Base-by-base conservation (phyloP, 2,888 invertebrate genomes). In the Scaptomyza parva region DNA sequence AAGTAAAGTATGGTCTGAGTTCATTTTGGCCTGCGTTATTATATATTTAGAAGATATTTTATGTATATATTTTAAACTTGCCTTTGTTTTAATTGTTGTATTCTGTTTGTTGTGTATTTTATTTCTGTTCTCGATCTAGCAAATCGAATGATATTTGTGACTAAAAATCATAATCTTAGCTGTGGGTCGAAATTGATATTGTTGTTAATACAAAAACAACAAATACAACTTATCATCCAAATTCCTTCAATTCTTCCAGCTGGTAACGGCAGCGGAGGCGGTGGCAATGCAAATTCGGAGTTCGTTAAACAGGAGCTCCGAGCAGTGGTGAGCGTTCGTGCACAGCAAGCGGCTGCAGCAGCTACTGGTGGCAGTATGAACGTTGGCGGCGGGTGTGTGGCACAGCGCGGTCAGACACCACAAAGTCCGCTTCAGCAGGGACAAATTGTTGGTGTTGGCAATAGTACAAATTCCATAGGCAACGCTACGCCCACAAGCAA, bases 291-390 rank as follows among this genome's bases (percentile, higher is more conserved):
- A 88, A 94, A 93, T 88, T 94, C 97, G 51, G 97, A 97, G 92
- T 97, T 96, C 92, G 97, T 98, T 80, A 95, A 97, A 89, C 97
- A 98, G 92, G 97, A 97, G 92, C 93, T 98, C 88, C 94, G 97
- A 82, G 97, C 97, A 48, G 95, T 96, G 71, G 97, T 98, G 64
- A 97, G 96, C 77, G 97, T 96, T 55, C 94, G 97, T 88, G 95
- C 96, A 35, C 93, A 93, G 77, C 91, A 91, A 68, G 89, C 90
- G 43, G 86, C 89, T 33, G 93, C 93, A 30, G 89, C 89, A 18
- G 85, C 89, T 0, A 86, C 88, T 1, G 89, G 89, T 3, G 85
- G 89, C 12, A 76, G 60, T 0, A 48, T 50, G 1, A 60, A 59
- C 7, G 87, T 80, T 17, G 85, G 73, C 40, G 87, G 76, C 62